Evolutionary conservation across 2,888 invertebrate genomes (phyloP), one percentile per base, ranked within the genome.

Genomic region (Operophtera brumata): DNA sequence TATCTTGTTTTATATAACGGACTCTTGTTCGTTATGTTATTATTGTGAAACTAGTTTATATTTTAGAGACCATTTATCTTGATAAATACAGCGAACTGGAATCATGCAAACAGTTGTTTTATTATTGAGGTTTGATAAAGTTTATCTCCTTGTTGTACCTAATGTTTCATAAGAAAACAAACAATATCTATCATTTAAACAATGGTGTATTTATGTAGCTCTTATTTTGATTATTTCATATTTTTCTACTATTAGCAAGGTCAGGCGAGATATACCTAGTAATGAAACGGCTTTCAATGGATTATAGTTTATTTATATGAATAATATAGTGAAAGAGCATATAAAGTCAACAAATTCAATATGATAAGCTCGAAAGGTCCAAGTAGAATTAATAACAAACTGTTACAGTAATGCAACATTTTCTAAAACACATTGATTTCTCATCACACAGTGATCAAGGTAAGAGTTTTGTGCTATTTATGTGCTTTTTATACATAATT

Each of bases 51-150:
- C 60, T 73, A 73, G 73, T 72, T 20, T 32, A 71, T 76, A 77
- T 80, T 84, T 83, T 83, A 74, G 71, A 85, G 71, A 80, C 64
- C 71, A 68, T 77, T 80, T 80, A 84, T 83, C 73, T 78, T 78
- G 70, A 67, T 75, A 64, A 85, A 82, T 84, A 84, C 77, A 85
- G 69, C 71, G 65, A 58, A 75, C 67, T 80, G 72, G 67, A 75
- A 80, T 77, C 66, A 72, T 76, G 66, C 46, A 61, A 47, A 47
- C 57, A 44, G 43, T 71, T 70, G 69, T 81, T 78, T 78, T 54
- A 71, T 70, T 77, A 42, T 62, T 51, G 56, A 41, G 47, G 30
- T 13, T 30, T 55, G 47, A 53, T 49, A 59, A 44, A 32, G 49
- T 54, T 69, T 65, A 64, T 65, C 35, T 48, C 2, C 14, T 45